Percentiles rank a stretch among this genome's conserved stretches.
These are phyloP conservation scores for Myripristis murdjan DNA, from an alignment of 2,797 vertebrate genomes.

Conservation along the genomic window DNA sequence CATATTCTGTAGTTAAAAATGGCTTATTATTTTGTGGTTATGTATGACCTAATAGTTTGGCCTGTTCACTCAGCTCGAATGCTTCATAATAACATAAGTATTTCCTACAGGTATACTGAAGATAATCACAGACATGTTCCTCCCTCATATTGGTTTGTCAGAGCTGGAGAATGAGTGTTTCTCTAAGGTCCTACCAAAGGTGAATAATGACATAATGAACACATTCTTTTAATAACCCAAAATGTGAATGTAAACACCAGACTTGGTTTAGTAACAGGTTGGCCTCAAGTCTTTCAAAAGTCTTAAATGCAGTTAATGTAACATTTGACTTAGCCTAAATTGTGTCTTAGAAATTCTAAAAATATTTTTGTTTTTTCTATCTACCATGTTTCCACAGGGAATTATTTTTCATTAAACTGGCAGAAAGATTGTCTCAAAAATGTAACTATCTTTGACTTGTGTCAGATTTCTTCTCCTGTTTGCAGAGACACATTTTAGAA, in stretches of 20 bases:
- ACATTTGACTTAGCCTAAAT: too few relatives aligned
- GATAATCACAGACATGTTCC: slow-evolving; percentile 92
- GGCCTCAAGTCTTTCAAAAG: too few relatives aligned
- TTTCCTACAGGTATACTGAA: slow-evolving; percentile 89
- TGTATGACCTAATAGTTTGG: not conserved
- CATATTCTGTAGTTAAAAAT: not conserved
- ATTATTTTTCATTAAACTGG: too few relatives aligned
- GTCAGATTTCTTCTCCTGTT: too few relatives aligned
- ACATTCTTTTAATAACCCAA: not conserved
- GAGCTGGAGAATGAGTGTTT: slow-evolving; percentile 91
- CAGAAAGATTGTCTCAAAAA: too few relatives aligned
- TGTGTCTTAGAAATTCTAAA: too few relatives aligned
- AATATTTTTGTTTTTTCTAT: too few relatives aligned
- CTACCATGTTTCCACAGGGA: too few relatives aligned
- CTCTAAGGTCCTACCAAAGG: slow-evolving; percentile 94
- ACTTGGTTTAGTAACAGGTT: not conserved
- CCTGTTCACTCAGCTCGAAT: not conserved
- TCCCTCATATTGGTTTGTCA: slow-evolving; percentile 90
- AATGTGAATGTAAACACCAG: not conserved
- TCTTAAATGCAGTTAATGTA: too few relatives aligned
- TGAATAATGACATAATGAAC: slow-evolving; percentile 61
- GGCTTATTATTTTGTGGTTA: not conserved
- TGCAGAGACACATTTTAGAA: too few relatives aligned
- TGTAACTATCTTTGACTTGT: too few relatives aligned
- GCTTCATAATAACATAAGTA: slow-evolving; percentile 3